Evolutionary conservation across 2,797 vertebrate genomes (phyloP).

Genomic region (Esox masquinongy): DNA sequence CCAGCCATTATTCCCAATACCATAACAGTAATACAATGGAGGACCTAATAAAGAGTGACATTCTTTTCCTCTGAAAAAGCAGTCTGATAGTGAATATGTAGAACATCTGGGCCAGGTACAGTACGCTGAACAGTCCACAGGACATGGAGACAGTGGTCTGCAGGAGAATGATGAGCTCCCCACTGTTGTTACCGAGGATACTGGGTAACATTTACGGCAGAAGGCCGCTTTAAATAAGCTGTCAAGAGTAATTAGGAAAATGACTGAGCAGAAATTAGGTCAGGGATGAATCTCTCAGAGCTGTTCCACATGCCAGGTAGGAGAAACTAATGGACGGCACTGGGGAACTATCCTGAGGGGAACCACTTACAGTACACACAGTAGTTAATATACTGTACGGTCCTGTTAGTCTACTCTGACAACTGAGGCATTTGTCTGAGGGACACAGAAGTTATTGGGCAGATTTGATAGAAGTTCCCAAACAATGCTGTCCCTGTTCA

Average conservation of each 20-base stretch:
- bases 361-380: conserved; percentile 21
- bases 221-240: neutral
- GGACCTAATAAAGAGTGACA: too few relatives aligned
- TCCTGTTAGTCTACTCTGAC: too few relatives aligned
- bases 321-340: neutral
- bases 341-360: conserved; percentile 9
- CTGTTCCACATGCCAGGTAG: conserved; percentile 10
- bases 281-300: conserved; percentile 45
- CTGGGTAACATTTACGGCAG: conserved; percentile 1
- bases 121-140: neutral
- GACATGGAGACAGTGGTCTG: neutral
- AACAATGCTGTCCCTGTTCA: neutral
- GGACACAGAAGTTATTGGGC: neutral
- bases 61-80: too few relatives aligned
- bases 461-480: neutral
- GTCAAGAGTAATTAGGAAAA: neutral
- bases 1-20: conserved; percentile 32
- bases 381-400: too few relatives aligned
- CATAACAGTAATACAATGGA: neutral
- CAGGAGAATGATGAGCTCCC: neutral
- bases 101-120: neutral
- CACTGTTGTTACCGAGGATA: neutral
- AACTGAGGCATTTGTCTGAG: too few relatives aligned
- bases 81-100: neutral
- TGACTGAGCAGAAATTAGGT: conserved; percentile 47